Evolutionary conservation across 2,888 invertebrate genomes (phyloP).

Genomic region (Creontiades dilutus): DNA sequence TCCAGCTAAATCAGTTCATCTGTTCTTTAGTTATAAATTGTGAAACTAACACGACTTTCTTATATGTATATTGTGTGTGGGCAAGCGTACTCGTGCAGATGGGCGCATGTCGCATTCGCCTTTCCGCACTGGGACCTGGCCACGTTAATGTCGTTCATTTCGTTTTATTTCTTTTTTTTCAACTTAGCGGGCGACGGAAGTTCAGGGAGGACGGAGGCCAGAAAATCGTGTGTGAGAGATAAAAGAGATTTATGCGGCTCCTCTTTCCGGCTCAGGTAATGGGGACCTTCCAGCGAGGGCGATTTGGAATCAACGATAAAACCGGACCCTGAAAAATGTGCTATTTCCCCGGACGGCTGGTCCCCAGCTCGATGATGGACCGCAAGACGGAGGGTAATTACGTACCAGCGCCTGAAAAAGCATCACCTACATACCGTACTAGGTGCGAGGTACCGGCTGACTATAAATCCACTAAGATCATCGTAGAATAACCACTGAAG

Average conservation of each 20-base stretch:
- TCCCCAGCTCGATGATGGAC: background rate
- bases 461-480: too few relatives aligned
- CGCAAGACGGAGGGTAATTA: background rate
- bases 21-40: too few relatives aligned
- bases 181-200: background rate
- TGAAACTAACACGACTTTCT: too few relatives aligned
- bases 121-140: background rate
- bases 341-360: background rate
- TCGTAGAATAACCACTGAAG: too few relatives aligned
- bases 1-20: too few relatives aligned
- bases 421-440: background rate
- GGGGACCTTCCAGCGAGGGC: conserved; percentile 8
- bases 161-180: background rate
- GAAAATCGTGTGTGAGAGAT: conserved; percentile 43
- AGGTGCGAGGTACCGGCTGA: too few relatives aligned
- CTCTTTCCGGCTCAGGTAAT: conserved; percentile 56
- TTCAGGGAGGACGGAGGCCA: background rate
- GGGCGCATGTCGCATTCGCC: too few relatives aligned
- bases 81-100: too few relatives aligned
- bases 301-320: conserved; percentile 22
- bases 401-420: background rate
- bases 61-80: too few relatives aligned
- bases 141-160: conserved; percentile 1
- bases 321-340: background rate
- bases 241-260: conserved; percentile 34